Percentiles rank a stretch among this genome's conserved stretches.
phyloP scores from a whole-genome alignment of 1,140 invertebrate genomes.

The Lutraria rhynchaena region DNA sequence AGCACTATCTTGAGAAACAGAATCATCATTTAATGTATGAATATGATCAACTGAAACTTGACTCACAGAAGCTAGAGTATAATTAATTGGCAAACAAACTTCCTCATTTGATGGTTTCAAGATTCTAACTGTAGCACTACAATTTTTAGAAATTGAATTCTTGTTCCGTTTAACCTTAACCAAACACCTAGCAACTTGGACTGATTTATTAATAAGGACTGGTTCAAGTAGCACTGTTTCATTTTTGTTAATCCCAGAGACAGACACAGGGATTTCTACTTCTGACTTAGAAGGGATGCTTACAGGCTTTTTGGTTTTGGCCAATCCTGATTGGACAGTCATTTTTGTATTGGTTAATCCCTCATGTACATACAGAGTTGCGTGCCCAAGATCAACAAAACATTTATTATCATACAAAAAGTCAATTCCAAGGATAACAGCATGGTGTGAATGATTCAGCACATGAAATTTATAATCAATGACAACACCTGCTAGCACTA shows the following conservation, averaged over 20 bases:
- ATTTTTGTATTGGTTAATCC: not conserved
- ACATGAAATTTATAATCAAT: too few species aligned
- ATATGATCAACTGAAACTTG: too few species aligned
- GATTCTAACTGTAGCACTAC: conserved; percentile 5
- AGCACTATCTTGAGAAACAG: conserved; percentile 10
- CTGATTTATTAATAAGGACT: too few species aligned
- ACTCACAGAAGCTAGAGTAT: conserved; percentile 24
- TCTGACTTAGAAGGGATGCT: not conserved
- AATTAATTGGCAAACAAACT: conserved; percentile 25
- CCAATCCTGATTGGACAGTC: not conserved
- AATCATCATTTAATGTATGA: too few species aligned
- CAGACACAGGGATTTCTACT: conserved; percentile 35
- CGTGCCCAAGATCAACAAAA: too few species aligned
- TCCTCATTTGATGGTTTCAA: conserved; percentile 32
- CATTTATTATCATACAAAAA: too few species aligned
- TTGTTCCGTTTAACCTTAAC: conserved; percentile 15
- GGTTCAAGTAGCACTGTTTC: conserved; percentile 41
- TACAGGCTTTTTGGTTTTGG: conserved; percentile 35
- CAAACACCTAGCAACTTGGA: too few species aligned
- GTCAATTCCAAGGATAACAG: conserved; percentile 51
- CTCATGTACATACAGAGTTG: not conserved
- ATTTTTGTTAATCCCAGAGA: not conserved
- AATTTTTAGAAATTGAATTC: not conserved
- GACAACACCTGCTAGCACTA: too few species aligned
- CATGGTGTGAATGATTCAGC: conserved; percentile 41